A percentile compares a stretch with the other conserved stretches of the same genome.
Evolutionary conservation across 2,113 vertebrate genomes (phyloP).

Genomic region (Rissa tridactyla): DNA sequence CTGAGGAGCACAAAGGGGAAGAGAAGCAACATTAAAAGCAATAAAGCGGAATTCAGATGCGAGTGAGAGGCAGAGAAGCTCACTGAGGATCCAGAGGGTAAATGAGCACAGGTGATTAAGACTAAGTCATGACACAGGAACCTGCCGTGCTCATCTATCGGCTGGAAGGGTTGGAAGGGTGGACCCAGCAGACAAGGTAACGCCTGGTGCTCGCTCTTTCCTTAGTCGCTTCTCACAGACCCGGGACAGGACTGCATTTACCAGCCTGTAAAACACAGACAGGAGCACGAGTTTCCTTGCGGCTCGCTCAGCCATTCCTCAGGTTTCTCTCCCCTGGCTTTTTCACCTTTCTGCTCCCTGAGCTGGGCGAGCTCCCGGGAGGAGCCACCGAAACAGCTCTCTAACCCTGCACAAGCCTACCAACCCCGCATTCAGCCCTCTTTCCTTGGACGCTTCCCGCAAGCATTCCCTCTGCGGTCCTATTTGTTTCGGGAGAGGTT

Average conservation of each 20-base stretch:
- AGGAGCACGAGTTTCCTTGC: not conserved
- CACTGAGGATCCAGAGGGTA: not conserved
- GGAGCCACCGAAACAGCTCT: not conserved
- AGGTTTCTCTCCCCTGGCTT: not conserved
- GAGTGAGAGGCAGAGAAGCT: not conserved
- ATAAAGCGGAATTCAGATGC: not conserved
- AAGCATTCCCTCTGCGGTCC: not conserved
- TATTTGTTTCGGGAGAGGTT: not conserved
- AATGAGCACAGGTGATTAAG: not conserved
- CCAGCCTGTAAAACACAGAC: rapidly evolving
- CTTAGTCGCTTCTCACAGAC: not conserved
- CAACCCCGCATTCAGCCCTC: not conserved
- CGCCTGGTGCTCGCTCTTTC: rapidly evolving
- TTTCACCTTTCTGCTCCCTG: not conserved
- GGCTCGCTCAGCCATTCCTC: not conserved
- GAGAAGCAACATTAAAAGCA: not conserved
- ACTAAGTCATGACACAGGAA: not conserved
- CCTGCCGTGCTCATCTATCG: not conserved
- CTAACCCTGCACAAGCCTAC: not conserved
- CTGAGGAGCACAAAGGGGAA: not conserved
- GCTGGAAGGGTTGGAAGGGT: not conserved
- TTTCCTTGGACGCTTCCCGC: not conserved
- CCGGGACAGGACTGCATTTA: rapidly evolving
- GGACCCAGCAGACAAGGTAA: not conserved
- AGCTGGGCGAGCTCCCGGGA: not conserved